Evolutionary conservation across 1,140 invertebrate species (phyloP), one percentile per base, ranked within the genome.

Genomic region (Stenopsyche tienmushanensis): DNA sequence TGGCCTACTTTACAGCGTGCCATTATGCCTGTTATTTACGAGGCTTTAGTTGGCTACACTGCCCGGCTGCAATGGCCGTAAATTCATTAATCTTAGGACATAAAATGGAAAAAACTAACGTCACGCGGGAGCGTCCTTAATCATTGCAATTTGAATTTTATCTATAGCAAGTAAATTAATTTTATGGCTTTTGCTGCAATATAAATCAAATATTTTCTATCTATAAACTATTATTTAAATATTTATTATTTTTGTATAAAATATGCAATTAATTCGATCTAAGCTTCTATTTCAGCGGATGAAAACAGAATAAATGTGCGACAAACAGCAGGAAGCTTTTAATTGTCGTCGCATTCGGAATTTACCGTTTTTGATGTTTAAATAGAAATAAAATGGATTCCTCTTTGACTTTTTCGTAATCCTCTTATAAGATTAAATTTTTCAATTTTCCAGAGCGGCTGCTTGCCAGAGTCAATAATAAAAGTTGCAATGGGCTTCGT

Each of bases 21-120:
- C 53, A 47, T 65, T 65, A 65, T 53, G 18, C 13, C 52, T 13
- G 63, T 58, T 65, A 62, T 62, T 64, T 57, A 65, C 39, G 42
- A 49, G 52, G 53, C 44, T 65, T 65, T 65, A 65, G 63, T 65
- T 65, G 52, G 63, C 55, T 18, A 44, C 55, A 59, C 29, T 41
- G 41, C 10, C 63, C 52, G 53, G 41, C 42, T 45, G 53, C 24
- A 57, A 41, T 53, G 49, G 52, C 63, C 8, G 52, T 55, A 45
- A 65, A 65, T 65, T 65, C 63, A 65, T 65, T 65, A 57, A 65
- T 65, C 52, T 65, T 52, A 7, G 45, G 26, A 45, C 21, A 26
- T 50, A 62, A 62, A 55, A 45, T 59, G 18, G 9, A 57, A 65
- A 64, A 55, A 57, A 57, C 52, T 24, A 55, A 41, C 45, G 53